A percentile compares a stretch with the other conserved stretches of the same genome.
Conservation (phyloP, 1,140 invertebrate genomes). For the Schmidtea mediterranea region DNA sequence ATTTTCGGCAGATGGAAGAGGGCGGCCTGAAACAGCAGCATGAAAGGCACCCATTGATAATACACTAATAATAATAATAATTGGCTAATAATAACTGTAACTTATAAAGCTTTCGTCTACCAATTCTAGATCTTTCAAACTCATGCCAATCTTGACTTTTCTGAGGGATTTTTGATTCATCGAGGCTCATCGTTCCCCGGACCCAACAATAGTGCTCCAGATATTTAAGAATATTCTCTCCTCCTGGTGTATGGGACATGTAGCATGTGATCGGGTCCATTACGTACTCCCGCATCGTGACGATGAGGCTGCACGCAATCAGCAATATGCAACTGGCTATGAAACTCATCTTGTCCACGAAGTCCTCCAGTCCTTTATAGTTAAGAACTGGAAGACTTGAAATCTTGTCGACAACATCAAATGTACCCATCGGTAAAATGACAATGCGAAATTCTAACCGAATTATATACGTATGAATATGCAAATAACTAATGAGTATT, state of each 20-base stretch:
- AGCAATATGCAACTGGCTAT: background rate
- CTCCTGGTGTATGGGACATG: background rate
- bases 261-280: constrained; percentile 3
- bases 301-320: background rate
- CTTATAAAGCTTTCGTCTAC: too few species aligned
- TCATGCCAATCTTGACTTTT: too few species aligned
- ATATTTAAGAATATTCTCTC: background rate
- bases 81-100: too few species aligned
- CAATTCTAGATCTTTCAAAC: too few species aligned
- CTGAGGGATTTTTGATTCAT: background rate
- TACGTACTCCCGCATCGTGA: constrained; percentile 1
- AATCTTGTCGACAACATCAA: background rate
- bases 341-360: constrained; percentile 3
- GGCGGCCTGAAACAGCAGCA: too few species aligned
- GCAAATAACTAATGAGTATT: too few species aligned
- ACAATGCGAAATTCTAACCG: too few species aligned
- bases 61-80: too few species aligned
- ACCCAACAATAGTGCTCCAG: constrained; percentile 6
- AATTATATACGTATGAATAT: too few species aligned
- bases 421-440: background rate
- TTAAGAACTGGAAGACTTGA: background rate
- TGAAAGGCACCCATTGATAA: too few species aligned
- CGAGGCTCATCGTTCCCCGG: background rate
- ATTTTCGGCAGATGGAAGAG: too few species aligned
- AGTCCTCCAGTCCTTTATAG: background rate